These are phyloP conservation scores for Octonoba sinensis DNA, from an alignment of 2,888 invertebrate genomes.

Conservation along the genomic window DNA sequence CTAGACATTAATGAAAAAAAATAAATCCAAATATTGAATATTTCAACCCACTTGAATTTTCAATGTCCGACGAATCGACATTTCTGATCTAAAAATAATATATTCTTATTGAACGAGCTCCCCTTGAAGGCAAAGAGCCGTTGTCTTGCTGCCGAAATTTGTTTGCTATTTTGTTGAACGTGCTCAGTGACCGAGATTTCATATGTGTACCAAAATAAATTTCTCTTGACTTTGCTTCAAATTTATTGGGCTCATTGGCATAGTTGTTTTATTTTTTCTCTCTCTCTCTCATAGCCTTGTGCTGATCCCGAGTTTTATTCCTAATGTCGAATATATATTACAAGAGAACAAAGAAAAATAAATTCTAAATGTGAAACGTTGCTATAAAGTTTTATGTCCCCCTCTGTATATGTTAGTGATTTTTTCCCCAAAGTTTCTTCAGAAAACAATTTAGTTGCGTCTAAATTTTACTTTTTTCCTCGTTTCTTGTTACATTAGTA, in stretches of 20 bases:
- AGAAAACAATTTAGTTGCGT: constrained; percentile 34
- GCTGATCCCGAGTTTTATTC: constrained; percentile 30
- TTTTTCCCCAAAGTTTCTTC: constrained; percentile 30
- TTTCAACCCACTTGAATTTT: no score
- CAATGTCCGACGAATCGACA: no score
- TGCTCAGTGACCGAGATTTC: constrained; percentile 58
- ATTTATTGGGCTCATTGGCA: constrained; percentile 57
- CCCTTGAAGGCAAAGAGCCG: constrained; percentile 25
- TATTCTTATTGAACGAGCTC: constrained; percentile 22
- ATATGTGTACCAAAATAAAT: constrained; percentile 54
- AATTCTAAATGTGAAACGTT: constrained; percentile 51
- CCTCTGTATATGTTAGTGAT: constrained; percentile 39
- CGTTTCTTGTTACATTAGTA: constrained; percentile 24
- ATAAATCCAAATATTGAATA: no score
- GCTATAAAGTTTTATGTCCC: constrained; percentile 61
- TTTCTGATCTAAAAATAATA: constrained; percentile 33
- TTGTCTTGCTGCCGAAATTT: constrained; percentile 39
- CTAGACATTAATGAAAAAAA: no score
- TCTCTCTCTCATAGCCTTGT: constrained; percentile 16
- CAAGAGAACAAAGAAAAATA: constrained; percentile 39
- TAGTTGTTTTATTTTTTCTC: constrained; percentile 38
- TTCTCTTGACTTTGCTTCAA: constrained; percentile 49
- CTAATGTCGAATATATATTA: constrained; percentile 57
- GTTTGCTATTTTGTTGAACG: constrained; percentile 34
- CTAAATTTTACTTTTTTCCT: constrained; percentile 37